Evolutionary conservation across 2,797 vertebrate genomes (phyloP).

Genomic region (Acanthurus lineatus): DNA sequence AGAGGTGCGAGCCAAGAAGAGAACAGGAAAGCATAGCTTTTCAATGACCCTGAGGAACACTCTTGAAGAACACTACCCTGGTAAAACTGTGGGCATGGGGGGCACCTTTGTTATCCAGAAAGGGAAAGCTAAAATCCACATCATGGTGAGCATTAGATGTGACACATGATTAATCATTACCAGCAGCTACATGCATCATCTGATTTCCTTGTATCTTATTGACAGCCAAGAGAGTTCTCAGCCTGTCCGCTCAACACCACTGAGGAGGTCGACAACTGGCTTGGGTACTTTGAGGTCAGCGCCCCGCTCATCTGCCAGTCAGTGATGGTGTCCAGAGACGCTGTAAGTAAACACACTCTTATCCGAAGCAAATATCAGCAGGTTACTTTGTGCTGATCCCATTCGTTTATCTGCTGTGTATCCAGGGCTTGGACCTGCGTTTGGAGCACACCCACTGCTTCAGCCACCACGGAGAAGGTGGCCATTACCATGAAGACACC

Average conservation of each 20-base stretch:
- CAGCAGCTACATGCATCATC: neutral
- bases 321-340: constrained; percentile 95
- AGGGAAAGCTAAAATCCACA: constrained; percentile 94
- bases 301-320: constrained; percentile 95
- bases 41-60: constrained; percentile 92
- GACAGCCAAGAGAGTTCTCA: constrained; percentile 93
- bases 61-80: constrained; percentile 89
- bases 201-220: neutral
- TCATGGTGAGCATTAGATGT: constrained; percentile 89
- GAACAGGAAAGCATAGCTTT: constrained; percentile 92
- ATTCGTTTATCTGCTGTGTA: neutral
- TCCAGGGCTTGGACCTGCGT: constrained; percentile 94
- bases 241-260: constrained; percentile 90
- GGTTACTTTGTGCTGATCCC: neutral
- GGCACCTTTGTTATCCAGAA: constrained; percentile 95
- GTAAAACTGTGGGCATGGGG: constrained; percentile 93
- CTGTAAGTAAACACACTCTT: constrained; percentile 85
- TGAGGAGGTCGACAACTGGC: constrained; percentile 93
- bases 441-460: constrained; percentile 97
- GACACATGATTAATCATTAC: neutral
- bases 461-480: constrained; percentile 95
- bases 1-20: constrained; percentile 90
- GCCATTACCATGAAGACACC: constrained; percentile 96
- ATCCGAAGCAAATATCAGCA: neutral
- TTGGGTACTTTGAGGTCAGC: constrained; percentile 93